Percentiles rank a stretch among this genome's conserved stretches.
phyloP scores from a whole-genome alignment of 2,888 invertebrate species.

The Artemia sinica region DNA sequence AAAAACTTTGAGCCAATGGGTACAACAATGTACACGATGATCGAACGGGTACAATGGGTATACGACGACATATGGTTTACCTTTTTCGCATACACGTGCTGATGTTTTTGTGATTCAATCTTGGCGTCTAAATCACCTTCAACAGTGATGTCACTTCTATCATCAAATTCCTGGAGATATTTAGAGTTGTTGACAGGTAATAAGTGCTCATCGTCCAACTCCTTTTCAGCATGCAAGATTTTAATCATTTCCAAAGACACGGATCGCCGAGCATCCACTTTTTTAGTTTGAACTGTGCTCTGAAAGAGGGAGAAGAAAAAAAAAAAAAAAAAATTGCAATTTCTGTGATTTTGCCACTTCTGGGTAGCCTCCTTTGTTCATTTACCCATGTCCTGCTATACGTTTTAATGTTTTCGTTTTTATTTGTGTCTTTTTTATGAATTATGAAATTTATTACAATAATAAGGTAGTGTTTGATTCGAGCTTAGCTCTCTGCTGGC shows the following conservation, averaged over 20 bases:
- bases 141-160: neutral
- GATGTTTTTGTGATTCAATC: neutral
- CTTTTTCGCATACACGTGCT: neutral
- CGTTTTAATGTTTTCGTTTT: no score
- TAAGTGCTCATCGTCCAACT: neutral
- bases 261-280: neutral
- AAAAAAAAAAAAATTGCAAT: no score
- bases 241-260: neutral
- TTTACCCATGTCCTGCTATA: no score
- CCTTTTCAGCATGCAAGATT: neutral
- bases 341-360: no score
- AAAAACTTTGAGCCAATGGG: neutral
- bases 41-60: no score
- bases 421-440: no score
- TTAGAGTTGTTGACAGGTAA: neutral
- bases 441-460: no score
- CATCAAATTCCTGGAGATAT: neutral
- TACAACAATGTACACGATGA: neutral
- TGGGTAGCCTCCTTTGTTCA: no score
- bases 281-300: no score
- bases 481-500: no score
- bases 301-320: no score
- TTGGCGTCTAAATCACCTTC: neutral
- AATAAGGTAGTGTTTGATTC: no score
- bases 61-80: neutral